phyloP scores from a whole-genome alignment of 2,888 invertebrate species.

The Eupithecia pulchellata region DNA sequence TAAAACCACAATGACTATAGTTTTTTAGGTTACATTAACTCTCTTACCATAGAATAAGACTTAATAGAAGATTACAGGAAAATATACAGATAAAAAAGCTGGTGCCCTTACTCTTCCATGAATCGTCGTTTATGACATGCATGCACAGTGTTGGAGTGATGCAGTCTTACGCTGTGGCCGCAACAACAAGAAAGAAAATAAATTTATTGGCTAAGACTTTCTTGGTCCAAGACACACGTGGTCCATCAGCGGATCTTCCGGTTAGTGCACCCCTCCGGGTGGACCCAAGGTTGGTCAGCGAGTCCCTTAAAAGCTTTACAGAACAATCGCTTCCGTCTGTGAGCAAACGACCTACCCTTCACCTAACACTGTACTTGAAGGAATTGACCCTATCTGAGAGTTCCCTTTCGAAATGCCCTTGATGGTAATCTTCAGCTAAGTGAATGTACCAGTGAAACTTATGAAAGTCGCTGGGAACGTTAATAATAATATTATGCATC shows the following conservation, averaged over 20 bases:
- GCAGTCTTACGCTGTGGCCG: too few species aligned
- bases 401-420: constrained; percentile 73
- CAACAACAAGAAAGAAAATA: background rate
- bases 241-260: too few species aligned
- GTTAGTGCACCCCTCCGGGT: too few species aligned
- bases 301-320: background rate
- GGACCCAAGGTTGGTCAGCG: background rate
- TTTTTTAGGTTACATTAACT: too few species aligned
- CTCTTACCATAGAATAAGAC: too few species aligned
- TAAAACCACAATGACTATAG: too few species aligned
- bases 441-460: constrained; percentile 74
- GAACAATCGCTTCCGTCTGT: constrained; percentile 42
- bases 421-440: constrained; percentile 75
- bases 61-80: too few species aligned
- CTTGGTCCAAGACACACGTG: background rate
- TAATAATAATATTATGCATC: constrained; percentile 57
- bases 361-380: constrained; percentile 52
- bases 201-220: background rate
- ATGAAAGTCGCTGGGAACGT: constrained; percentile 61
- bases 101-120: too few species aligned
- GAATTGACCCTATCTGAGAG: constrained; percentile 72
- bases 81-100: too few species aligned
- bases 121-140: too few species aligned
- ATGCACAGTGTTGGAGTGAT: too few species aligned
- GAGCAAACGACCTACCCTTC: constrained; percentile 7